Conservation (phyloP, 2,888 invertebrate species). For the Oscheius sp. region DNA sequence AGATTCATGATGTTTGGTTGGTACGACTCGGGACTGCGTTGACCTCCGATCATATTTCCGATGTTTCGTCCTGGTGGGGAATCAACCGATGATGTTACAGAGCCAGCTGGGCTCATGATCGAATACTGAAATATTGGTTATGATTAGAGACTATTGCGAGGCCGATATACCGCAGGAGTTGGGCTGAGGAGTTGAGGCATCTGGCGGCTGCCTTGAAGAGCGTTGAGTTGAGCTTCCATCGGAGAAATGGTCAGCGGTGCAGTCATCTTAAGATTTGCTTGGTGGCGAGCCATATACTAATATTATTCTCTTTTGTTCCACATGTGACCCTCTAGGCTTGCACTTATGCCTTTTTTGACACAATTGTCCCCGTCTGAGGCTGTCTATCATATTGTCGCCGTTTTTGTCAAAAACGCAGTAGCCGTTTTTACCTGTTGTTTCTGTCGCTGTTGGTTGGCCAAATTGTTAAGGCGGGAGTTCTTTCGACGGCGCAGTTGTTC, state of each 20-base stretch:
- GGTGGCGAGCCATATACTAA: constrained; percentile 13
- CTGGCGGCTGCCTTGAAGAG: not conserved
- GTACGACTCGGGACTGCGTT: constrained; percentile 50
- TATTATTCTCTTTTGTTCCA: not conserved
- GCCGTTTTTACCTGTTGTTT: constrained; percentile 17
- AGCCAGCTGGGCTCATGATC: constrained; percentile 48
- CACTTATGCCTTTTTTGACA: not conserved
- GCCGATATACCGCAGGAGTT: constrained; percentile 5
- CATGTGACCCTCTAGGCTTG: not conserved
- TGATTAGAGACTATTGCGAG: not conserved
- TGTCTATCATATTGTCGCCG: not conserved
- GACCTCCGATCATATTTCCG: constrained; percentile 39
- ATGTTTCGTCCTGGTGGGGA: constrained; percentile 45
- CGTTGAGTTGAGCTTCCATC: constrained; percentile 21
- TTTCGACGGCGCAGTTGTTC: constrained; percentile 76
- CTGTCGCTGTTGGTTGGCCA: constrained; percentile 36
- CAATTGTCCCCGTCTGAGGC: not conserved
- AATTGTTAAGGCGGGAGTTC: constrained; percentile 66
- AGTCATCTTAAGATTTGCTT: not conserved
- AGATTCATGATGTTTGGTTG: constrained; percentile 53
- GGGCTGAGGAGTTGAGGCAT: constrained; percentile 15
- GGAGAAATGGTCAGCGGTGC: constrained; percentile 22
- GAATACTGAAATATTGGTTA: constrained; percentile 41
- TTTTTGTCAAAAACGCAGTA: not conserved
- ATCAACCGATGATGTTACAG: constrained; percentile 39